These are phyloP conservation scores for Campoletis raptor DNA, from an alignment of 2,888 invertebrate genomes.

Conservation along the genomic window DNA sequence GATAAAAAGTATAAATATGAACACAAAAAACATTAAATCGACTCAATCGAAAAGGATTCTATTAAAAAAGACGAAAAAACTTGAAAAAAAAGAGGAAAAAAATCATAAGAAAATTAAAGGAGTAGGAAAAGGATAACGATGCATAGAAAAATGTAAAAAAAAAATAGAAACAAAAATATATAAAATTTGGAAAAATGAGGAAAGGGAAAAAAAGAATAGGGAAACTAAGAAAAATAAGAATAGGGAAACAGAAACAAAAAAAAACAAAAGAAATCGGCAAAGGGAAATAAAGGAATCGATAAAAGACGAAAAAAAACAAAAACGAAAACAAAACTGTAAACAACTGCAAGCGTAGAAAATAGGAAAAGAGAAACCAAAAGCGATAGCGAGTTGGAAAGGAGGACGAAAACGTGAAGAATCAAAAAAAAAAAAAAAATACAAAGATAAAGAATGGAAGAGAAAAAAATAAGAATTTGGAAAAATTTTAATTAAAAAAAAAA, in stretches of 20 bases:
- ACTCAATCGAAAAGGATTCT: background rate
- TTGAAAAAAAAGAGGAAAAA: background rate
- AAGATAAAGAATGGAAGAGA: background rate
- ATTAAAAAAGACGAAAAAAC: background rate
- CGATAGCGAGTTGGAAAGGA: background rate
- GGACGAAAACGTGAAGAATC: background rate
- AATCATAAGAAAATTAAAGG: background rate
- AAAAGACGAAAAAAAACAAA: background rate
- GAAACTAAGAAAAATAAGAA: background rate
- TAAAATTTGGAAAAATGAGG: too few species aligned
- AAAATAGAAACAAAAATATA: background rate
- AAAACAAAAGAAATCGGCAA: background rate
- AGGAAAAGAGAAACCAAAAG: background rate
- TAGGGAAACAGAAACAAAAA: background rate
- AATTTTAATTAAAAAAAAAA: background rate
- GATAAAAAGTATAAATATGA: background rate
- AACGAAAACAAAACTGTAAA: background rate
- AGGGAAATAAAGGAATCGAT: background rate
- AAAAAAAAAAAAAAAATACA: background rate
- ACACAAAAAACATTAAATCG: background rate
- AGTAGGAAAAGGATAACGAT: background rate
- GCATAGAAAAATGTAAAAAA: background rate
- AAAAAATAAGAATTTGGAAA: background rate
- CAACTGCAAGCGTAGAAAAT: too few species aligned
- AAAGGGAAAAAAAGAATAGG: background rate